These are phyloP conservation scores for Clarias pachynema DNA, from an alignment of 2,797 vertebrate species.

Conservation along the genomic window DNA sequence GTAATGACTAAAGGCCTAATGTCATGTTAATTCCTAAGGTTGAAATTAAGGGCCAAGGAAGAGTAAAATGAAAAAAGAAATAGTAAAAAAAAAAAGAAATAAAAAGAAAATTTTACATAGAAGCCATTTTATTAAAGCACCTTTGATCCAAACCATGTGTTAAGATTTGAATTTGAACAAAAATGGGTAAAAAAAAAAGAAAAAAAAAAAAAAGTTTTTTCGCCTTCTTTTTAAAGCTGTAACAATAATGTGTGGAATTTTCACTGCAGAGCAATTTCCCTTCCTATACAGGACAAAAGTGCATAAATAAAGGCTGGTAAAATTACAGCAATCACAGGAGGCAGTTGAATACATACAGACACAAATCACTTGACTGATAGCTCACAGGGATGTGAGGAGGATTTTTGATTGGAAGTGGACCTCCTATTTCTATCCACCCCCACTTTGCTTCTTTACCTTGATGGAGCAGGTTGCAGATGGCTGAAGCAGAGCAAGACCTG, in stretches of 20 bases:
- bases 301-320: conserved; percentile 60
- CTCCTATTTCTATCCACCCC: conserved; percentile 13
- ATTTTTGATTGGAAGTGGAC: conserved; percentile 66
- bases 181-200: conserved; percentile 68
- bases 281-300: conserved; percentile 40
- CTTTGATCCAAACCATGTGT: background rate
- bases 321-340: conserved; percentile 69
- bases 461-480: conserved; percentile 69
- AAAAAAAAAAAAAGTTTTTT: conserved; percentile 20
- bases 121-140: background rate
- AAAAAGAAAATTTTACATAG: conserved; percentile 3
- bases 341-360: conserved; percentile 55
- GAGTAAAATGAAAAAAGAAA: background rate
- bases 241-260: conserved; percentile 68
- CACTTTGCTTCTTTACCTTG: conserved; percentile 40
- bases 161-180: background rate
- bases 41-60: no score
- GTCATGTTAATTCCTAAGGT: background rate
- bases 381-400: conserved; percentile 64
- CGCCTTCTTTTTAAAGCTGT: conserved; percentile 4
- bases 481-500: conserved; percentile 64
- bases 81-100: conserved; percentile 36
- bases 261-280: conserved; percentile 48
- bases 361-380: conserved; percentile 73
- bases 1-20: background rate